Percentiles rank a stretch among this genome's conserved stretches.
phyloP scores from a whole-genome alignment of 2,888 invertebrate species.

The Ochropleura plecta region DNA sequence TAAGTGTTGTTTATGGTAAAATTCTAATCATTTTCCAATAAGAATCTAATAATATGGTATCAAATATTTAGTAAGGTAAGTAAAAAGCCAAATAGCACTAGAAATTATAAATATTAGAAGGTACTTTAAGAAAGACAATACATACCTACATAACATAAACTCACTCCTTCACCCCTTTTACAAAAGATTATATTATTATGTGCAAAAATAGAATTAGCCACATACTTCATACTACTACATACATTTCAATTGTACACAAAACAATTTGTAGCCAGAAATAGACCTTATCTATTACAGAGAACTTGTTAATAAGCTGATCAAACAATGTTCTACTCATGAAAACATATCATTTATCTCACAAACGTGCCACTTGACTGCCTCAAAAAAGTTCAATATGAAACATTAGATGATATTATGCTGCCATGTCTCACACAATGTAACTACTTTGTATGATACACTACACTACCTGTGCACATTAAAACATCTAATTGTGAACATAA shows the following conservation, averaged over 20 bases:
- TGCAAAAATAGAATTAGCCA: background rate
- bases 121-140: background rate
- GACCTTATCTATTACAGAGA: conserved; percentile 52
- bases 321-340: conserved; percentile 45
- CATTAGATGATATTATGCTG: background rate
- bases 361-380: conserved; percentile 30
- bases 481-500: conserved; percentile 6
- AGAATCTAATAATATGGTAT: background rate
- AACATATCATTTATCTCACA: conserved; percentile 51
- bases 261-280: conserved; percentile 45
- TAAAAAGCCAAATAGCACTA: background rate
- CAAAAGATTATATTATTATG: background rate
- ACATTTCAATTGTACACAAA: conserved; percentile 23
- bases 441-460: conserved; percentile 9
- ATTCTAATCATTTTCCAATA: background rate
- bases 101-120: background rate
- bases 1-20: background rate
- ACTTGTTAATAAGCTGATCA: conserved; percentile 52
- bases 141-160: no score
- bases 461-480: conserved; percentile 10
- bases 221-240: background rate
- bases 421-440: conserved; percentile 24
- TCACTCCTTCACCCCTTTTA: no score
- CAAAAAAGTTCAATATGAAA: conserved; percentile 40
- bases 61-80: background rate